Evolutionary conservation across 2,888 invertebrate genomes (phyloP).

Genomic region (Margaritifera margaritifera): DNA sequence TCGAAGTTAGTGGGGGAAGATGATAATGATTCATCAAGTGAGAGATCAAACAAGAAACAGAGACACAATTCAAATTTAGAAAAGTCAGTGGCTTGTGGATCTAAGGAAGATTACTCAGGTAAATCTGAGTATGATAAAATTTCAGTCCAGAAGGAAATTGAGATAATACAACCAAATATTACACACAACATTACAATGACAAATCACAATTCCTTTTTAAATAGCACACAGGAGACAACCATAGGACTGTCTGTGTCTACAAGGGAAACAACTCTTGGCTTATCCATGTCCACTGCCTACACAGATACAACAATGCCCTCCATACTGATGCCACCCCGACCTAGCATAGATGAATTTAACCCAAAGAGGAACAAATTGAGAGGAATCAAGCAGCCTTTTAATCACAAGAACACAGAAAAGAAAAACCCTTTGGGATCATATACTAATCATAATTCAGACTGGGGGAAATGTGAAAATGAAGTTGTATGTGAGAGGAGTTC

Average conservation of each 20-base stretch:
- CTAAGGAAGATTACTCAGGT: neutral
- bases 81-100: neutral
- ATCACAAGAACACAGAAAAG: no score
- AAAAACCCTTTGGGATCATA: no score
- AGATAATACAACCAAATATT: no score
- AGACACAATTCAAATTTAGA: neutral
- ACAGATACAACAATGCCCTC: slow-evolving; percentile 40
- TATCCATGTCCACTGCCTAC: slow-evolving; percentile 53
- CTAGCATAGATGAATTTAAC: slow-evolving; percentile 55
- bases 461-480: no score
- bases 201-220: no score
- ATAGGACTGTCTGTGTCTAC: slow-evolving; percentile 11
- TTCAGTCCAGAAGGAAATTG: neutral
- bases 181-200: no score
- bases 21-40: no score
- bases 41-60: no score
- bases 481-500: no score
- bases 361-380: slow-evolving; percentile 13
- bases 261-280: slow-evolving; percentile 40
- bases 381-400: slow-evolving; percentile 6
- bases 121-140: neutral
- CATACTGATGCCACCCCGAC: slow-evolving; percentile 28
- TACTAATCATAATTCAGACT: no score
- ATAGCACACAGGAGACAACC: no score
- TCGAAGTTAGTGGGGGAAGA: no score